Conservation (phyloP, 2,797 vertebrate species). For the Australoheros facetus region DNA sequence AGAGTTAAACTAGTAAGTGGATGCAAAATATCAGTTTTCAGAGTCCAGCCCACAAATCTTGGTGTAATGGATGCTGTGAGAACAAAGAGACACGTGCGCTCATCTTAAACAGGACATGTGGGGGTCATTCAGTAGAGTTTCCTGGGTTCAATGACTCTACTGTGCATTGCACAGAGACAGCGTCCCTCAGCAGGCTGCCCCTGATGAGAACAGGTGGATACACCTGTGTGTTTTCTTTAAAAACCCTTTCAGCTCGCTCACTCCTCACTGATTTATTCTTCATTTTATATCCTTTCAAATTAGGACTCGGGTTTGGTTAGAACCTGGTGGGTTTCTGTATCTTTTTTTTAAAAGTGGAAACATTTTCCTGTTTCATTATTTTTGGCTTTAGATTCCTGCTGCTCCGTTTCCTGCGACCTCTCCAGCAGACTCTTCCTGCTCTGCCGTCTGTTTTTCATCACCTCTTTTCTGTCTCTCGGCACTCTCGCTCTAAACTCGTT, state of each 20-base stretch:
- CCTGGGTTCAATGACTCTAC: background rate
- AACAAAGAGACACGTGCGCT: background rate
- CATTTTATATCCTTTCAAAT: background rate
- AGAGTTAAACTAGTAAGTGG: background rate
- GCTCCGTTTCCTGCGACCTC: background rate
- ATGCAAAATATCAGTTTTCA: background rate
- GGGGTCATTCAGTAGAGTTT: background rate
- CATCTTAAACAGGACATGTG: background rate
- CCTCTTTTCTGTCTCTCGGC: background rate
- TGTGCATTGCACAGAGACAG: background rate
- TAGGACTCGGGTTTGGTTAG: background rate
- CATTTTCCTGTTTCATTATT: background rate
- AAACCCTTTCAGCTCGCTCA: background rate
- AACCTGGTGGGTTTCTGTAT: background rate
- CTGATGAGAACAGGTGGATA: background rate
- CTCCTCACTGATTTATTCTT: background rate
- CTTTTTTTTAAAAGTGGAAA: background rate
- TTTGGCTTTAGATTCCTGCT: no score
- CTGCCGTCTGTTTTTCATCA: background rate
- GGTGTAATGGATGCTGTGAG: background rate
- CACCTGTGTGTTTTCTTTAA: background rate
- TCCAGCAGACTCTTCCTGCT: fast-evolving
- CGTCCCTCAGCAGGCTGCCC: background rate
- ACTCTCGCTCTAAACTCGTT: background rate
- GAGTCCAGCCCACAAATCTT: background rate